Conservation (phyloP, 1,140 invertebrate genomes). For the Drosophila saltans region DNA sequence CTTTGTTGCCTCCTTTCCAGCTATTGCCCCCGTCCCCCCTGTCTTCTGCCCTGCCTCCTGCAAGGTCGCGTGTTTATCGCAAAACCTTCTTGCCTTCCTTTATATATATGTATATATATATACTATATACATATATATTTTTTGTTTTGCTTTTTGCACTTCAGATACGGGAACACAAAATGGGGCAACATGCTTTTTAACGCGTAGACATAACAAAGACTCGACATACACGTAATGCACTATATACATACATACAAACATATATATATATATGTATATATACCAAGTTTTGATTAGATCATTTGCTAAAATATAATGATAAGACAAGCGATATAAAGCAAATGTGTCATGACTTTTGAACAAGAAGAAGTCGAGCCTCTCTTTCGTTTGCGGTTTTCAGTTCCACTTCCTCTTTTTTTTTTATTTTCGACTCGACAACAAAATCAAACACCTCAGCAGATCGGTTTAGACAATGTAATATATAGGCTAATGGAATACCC, state of each 20-base stretch:
- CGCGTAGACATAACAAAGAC: slow-evolving; percentile 47
- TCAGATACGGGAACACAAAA: slow-evolving; percentile 25
- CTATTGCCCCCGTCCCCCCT: background rate
- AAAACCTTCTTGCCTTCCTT: slow-evolving; percentile 15
- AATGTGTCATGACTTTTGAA: background rate
- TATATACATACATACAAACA: background rate
- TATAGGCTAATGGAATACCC: background rate
- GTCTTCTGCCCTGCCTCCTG: background rate
- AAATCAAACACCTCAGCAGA: background rate
- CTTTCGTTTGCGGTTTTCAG: background rate
- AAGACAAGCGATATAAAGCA: background rate
- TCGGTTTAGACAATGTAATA: background rate
- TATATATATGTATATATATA: background rate
- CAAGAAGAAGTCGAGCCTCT: slow-evolving; percentile 12
- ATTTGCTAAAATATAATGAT: slow-evolving; percentile 11
- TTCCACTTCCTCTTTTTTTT: background rate
- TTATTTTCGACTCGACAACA: background rate
- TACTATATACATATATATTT: background rate
- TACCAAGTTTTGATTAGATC: slow-evolving; percentile 6
- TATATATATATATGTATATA: background rate
- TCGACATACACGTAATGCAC: background rate
- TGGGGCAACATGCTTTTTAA: slow-evolving; percentile 34
- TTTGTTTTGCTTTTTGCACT: slow-evolving; percentile 32
- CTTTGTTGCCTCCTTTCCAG: slow-evolving; percentile 9
- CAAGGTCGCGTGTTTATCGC: slow-evolving; percentile 59